Evolutionary conservation across 2,797 vertebrate genomes (phyloP), one percentile per base, ranked within the genome.

Genomic region (Macropodus opercularis): DNA sequence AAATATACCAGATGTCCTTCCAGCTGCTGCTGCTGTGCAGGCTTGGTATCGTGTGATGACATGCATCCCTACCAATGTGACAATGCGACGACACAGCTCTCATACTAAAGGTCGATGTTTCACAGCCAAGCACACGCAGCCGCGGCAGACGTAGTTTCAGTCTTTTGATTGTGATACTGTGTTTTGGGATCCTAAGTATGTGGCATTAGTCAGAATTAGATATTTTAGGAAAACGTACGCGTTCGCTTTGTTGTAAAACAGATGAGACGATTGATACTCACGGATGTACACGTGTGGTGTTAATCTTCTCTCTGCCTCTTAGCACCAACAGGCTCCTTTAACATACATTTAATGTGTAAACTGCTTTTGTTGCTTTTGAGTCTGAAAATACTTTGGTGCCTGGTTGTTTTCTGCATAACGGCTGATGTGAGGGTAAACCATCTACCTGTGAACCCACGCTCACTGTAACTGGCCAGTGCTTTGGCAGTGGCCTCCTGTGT

Each of bases 41-140:
- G 66, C 69, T 77, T 85, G 75, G 46, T 71, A 66, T 72, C 15
- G 23, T 56, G 56, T 72, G 61, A 70, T 71, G 59, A 48, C 52
- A 72, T 72, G 77, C 73, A 83, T 89, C 81, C 87, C 80, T 55
- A 21, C 63, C 41, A 89, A 91, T 89, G 85, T 89, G 88, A 77
- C 42, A 78, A 78, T 69, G 65, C 74, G 44, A 71, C 63, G 11
- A 47, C 43, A 54, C 26, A 46, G 46, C 50, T 42, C 48, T 64
- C 18, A 34, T 71, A 36, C 53, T 48, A 52, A 63, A 75, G 13
- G 48, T 36, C 41, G n/a, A n/a, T n/a, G n/a, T n/a, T n/a, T n/a
- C 22, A 15, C 18, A 40, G 13, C 24, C 29, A 0, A 0, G 12
- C 29, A 13, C 6, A n/a, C 6, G 27, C 36, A 29, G 27, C 10